Conservation (phyloP, 1,140 invertebrate genomes). For the Heliconius hewitsoni region DNA sequence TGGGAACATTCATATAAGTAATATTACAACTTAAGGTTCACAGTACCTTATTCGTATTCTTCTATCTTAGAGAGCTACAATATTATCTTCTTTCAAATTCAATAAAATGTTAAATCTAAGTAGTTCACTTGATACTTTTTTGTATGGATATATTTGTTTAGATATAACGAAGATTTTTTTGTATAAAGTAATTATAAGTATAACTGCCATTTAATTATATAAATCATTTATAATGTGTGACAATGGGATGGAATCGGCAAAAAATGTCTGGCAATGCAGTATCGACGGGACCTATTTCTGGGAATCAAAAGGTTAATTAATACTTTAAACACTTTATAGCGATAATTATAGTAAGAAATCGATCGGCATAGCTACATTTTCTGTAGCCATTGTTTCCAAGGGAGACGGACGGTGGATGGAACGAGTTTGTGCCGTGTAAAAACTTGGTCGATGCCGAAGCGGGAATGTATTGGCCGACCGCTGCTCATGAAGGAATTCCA, state of each 20-base stretch:
- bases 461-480: conserved; percentile 68
- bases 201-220: conserved; percentile 5
- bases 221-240: conserved; percentile 20
- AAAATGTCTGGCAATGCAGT: conserved; percentile 20
- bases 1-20: too few relatives aligned
- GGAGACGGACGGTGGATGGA: conserved; percentile 55
- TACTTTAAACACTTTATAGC: conserved; percentile 38
- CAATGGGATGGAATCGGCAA: conserved; percentile 11
- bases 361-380: conserved; percentile 57
- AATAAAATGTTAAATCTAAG: neutral
- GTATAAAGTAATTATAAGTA: neutral
- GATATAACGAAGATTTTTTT: neutral
- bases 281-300: conserved; percentile 20
- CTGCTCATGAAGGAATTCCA: conserved; percentile 67
- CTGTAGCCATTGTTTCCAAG: conserved; percentile 51
- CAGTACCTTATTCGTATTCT: too few relatives aligned
- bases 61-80: too few relatives aligned
- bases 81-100: neutral
- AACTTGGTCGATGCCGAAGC: conserved; percentile 65
- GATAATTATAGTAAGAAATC: conserved; percentile 44
- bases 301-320: conserved; percentile 36
- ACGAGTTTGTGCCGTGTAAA: conserved; percentile 69
- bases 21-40: too few relatives aligned
- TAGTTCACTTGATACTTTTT: neutral
- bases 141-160: neutral